These are phyloP conservation scores for Apocrypta bakeri DNA, from an alignment of 1,140 invertebrate genomes.

Conservation along the genomic window DNA sequence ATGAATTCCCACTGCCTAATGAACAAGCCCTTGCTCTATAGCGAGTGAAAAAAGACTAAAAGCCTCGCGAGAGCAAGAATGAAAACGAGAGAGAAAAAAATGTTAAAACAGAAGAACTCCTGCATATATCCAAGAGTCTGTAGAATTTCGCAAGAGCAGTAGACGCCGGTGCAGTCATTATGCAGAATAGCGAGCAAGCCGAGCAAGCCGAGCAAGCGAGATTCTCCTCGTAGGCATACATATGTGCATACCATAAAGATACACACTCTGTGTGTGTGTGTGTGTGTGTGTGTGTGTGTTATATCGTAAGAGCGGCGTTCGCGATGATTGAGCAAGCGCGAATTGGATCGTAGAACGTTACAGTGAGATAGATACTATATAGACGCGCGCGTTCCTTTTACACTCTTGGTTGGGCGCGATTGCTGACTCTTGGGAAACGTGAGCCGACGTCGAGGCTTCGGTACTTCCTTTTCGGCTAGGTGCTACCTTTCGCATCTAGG, in stretches of 20 bases:
- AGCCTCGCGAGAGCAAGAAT: not conserved
- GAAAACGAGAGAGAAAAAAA: no score
- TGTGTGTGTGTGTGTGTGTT: not conserved
- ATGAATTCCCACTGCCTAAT: not conserved
- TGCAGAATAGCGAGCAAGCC: slow-evolving; percentile 10
- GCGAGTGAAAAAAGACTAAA: not conserved
- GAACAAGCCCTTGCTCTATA: not conserved
- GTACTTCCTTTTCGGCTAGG: not conserved
- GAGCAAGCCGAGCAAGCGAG: no score
- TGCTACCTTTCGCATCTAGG: slow-evolving; percentile 23
- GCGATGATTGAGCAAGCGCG: slow-evolving; percentile 19
- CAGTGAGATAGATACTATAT: not conserved
- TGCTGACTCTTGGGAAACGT: not conserved
- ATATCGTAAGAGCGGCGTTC: not conserved
- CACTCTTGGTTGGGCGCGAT: not conserved
- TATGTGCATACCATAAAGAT: no score
- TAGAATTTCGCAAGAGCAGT: not conserved
- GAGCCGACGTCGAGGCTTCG: not conserved
- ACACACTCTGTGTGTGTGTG: no score
- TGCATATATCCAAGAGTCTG: not conserved
- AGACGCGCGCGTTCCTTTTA: not conserved
- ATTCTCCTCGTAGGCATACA: not conserved
- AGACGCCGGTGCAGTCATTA: slow-evolving; percentile 7
- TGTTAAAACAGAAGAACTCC: slow-evolving; percentile 3
- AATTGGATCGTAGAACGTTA: not conserved